Conservation (phyloP, 2,888 invertebrate genomes). For the Oxystoma pomonae region DNA sequence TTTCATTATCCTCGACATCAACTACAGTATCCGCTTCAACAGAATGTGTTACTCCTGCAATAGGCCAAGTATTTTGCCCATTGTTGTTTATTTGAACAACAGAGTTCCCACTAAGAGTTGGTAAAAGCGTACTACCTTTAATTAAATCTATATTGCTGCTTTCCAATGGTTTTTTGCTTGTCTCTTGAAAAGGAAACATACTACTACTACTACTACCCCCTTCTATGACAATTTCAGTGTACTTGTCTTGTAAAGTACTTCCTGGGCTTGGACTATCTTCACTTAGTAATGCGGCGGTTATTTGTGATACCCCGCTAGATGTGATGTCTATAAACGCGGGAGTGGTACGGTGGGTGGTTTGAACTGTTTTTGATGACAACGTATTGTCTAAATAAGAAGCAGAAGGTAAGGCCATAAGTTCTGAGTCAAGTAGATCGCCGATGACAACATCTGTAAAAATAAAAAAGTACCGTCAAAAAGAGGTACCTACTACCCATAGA, state of each 20-base stretch:
- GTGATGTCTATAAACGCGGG: constrained; percentile 49
- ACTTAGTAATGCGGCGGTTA: constrained; percentile 52
- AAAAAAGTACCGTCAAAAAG: no score
- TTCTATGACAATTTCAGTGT: neutral
- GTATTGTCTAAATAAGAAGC: constrained; percentile 24
- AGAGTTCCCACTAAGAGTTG: constrained; percentile 43
- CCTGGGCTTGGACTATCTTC: constrained; percentile 22
- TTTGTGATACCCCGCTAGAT: constrained; percentile 55
- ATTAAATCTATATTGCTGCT: no score
- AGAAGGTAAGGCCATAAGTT: constrained; percentile 15
- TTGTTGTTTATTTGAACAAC: constrained; percentile 38
- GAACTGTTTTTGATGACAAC: constrained; percentile 16
- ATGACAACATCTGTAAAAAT: constrained; percentile 20
- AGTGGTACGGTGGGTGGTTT: constrained; percentile 23
- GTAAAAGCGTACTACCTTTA: constrained; percentile 30
- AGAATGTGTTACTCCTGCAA: constrained; percentile 43
- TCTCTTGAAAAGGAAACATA: neutral
- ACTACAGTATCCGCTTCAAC: constrained; percentile 59
- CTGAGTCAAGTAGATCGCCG: constrained; percentile 27
- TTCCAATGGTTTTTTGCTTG: neutral
- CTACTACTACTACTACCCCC: neutral
- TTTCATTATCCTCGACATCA: constrained; percentile 53
- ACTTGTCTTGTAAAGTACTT: neutral
- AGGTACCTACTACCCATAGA: no score
- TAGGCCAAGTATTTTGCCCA: constrained; percentile 35